Percentiles rank a stretch among this genome's conserved stretches.
Conservation (phyloP, 1,140 invertebrate species). For the Dendroctonus ponderosae region DNA sequence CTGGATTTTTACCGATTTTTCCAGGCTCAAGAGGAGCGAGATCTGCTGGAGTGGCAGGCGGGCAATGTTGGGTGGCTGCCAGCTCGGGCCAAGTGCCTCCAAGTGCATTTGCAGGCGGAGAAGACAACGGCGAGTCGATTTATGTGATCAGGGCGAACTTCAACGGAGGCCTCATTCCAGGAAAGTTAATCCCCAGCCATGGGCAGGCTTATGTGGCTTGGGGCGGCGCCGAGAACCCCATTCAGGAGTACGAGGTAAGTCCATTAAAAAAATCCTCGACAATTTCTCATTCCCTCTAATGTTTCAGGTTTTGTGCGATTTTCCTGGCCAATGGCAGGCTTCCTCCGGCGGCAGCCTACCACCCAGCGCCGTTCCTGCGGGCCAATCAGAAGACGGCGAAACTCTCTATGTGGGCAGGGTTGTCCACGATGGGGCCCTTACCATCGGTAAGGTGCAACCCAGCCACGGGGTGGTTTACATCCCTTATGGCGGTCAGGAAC, state of each 20-base stretch:
- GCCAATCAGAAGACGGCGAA: constrained; percentile 73
- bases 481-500: constrained; percentile 67
- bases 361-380: constrained; percentile 68
- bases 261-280: neutral
- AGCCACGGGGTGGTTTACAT: constrained; percentile 72
- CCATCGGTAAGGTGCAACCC: constrained; percentile 72
- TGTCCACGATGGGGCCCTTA: constrained; percentile 64
- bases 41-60: constrained; percentile 39
- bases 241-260: constrained; percentile 66
- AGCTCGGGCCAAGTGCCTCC: constrained; percentile 66
- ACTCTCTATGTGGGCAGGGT: constrained; percentile 69
- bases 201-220: constrained; percentile 73
- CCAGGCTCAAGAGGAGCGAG: constrained; percentile 38
- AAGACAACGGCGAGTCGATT: constrained; percentile 68
- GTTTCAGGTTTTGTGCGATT: constrained; percentile 49
- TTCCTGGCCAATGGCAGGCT: constrained; percentile 45
- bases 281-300: neutral
- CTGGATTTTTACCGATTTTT: neutral
- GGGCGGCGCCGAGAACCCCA: constrained; percentile 74
- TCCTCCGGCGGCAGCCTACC: constrained; percentile 63
- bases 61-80: constrained; percentile 65
- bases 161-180: constrained; percentile 72
- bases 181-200: constrained; percentile 72
- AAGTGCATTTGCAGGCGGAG: constrained; percentile 69
- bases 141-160: constrained; percentile 63